Evolutionary conservation across 2,113 vertebrate species (phyloP).

Genomic region (Xenopus borealis): DNA sequence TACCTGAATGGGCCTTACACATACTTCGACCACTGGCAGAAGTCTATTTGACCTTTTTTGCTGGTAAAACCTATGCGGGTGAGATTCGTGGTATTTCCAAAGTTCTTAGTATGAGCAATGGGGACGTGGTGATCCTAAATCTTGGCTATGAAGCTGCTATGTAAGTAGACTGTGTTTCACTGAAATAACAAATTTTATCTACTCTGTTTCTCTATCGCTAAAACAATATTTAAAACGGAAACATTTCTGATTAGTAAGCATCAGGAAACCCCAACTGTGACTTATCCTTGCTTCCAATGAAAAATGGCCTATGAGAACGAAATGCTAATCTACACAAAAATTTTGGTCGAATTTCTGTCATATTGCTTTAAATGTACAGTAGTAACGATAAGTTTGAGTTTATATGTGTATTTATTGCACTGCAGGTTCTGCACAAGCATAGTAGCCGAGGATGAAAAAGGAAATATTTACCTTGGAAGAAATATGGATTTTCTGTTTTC

Average conservation of each 20-base stretch:
- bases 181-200: background rate
- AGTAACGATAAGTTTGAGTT: background rate
- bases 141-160: background rate
- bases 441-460: slow-evolving; percentile 4
- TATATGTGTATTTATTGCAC: background rate
- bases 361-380: background rate
- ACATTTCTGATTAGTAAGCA: too few species aligned
- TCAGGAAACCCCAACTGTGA: background rate
- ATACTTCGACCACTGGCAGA: background rate
- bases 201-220: background rate
- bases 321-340: too few species aligned
- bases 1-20: background rate
- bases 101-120: background rate
- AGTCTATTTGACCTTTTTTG: background rate
- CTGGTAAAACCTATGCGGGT: background rate
- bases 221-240: background rate
- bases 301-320: background rate
- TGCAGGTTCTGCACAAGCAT: slow-evolving; percentile 18
- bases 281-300: too few species aligned
- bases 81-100: slow-evolving; percentile 1
- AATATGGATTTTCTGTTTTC: slow-evolving; percentile 18
- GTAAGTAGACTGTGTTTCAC: background rate
- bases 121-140: background rate
- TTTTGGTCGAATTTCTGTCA: too few species aligned
- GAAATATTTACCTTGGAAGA: slow-evolving; percentile 20